Conservation (phyloP, 2,113 vertebrate species). For the Oxyura jamaicensis region DNA sequence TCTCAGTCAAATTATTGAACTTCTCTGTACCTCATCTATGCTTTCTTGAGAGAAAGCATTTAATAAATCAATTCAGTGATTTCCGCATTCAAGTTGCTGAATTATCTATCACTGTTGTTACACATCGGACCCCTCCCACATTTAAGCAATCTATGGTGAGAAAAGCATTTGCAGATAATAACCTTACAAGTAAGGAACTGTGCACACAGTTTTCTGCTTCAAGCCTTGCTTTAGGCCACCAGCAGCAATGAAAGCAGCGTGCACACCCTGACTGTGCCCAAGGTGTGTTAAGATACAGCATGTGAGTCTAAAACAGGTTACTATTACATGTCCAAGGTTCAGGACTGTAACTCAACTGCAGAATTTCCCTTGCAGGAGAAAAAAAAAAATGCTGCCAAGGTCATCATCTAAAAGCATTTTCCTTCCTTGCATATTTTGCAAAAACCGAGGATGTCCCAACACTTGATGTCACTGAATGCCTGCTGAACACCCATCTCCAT, state of each 20-base stretch:
- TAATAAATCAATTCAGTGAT: background rate
- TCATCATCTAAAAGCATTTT: background rate
- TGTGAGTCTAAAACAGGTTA: background rate
- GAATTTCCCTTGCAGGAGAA: background rate
- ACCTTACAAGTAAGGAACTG: accelerated
- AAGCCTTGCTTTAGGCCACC: background rate
- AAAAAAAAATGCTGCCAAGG: background rate
- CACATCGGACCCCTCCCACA: accelerated
- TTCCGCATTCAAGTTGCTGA: background rate
- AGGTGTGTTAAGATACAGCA: accelerated
- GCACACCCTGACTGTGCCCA: background rate
- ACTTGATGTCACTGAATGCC: background rate
- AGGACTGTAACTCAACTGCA: background rate
- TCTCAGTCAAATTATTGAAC: background rate
- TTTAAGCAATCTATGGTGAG: background rate
- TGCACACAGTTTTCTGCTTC: background rate
- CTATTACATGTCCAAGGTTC: background rate
- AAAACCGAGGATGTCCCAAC: background rate
- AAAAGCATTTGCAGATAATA: background rate
- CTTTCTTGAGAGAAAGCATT: background rate
- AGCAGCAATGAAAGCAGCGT: background rate
- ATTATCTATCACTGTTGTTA: background rate
- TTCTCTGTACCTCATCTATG: background rate
- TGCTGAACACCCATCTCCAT: background rate
- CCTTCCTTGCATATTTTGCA: background rate